Evolutionary conservation across 2,888 invertebrate species (phyloP), one percentile per base, ranked within the genome.

Genomic region (Phortica okadai): DNA sequence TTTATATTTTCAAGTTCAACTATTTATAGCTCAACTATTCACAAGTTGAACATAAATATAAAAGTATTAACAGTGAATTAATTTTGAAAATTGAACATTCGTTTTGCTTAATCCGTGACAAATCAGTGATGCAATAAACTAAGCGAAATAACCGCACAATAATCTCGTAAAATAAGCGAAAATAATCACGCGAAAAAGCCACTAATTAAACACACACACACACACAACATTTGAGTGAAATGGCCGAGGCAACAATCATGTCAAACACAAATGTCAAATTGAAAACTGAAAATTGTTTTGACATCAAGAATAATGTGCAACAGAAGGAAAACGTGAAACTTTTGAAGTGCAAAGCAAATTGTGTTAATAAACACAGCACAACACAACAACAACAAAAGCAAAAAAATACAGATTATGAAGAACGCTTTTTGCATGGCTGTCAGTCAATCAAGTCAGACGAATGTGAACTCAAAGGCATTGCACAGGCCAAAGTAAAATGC

Each of bases 201-300:
- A 69, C 44, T 25, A 62, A 62, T 62, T 62, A 62, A 62, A 59
- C 56, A 62, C 62, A 25, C 14, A 6, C 25, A 62, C 25, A 21
- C 62, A 25, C 21, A 59, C 3, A 50, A 50, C 50, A 11, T 11
- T 50, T 50, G 8, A 56, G 62, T 16, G 62, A 73, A 73, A 73
- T 64, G 42, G 33, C 50, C n/a, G 16, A 50, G 25, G 25, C 70
- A 70, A 1, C 56, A 50, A 70, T 16, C 50, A 69, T 45, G 14
- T 50, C 41, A 69, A 45, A 14, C 25, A 21, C n/a, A 56, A 56
- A 79, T 83, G 83, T 82, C 83, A 83, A 81, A 83, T 80, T 79
- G 81, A 83, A 78, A 76, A 76, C 78, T 56, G 79, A 81, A 82
- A 80, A 82, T 79, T 78, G 79, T 78, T 83, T 81, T 81, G 83